Evolutionary conservation across 2,113 vertebrate species (phyloP).

Genomic region (Microtus pennsylvanicus): DNA sequence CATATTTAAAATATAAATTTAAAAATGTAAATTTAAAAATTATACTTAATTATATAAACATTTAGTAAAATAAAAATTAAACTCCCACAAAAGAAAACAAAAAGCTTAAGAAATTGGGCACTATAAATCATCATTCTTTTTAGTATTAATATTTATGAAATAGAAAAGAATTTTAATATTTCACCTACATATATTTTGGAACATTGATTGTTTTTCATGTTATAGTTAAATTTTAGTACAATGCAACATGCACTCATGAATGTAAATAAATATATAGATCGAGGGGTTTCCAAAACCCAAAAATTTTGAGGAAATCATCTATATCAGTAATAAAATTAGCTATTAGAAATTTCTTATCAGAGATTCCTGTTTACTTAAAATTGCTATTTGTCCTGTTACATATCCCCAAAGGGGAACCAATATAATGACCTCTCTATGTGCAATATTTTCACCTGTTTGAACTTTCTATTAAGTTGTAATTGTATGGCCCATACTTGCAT

Average conservation of each 20-base stretch:
- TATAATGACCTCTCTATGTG: not conserved
- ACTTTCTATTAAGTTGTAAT: not conserved
- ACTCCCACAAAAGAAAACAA: not conserved
- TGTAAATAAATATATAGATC: not conserved
- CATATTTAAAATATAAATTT: not conserved
- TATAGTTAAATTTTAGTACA: not conserved
- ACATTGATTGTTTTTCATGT: not conserved
- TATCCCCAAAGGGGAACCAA: not conserved
- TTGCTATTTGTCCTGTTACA: not conserved
- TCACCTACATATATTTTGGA: not conserved
- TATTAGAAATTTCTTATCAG: not conserved
- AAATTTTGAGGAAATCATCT: not conserved
- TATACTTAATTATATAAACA: not conserved
- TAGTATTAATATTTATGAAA: not conserved
- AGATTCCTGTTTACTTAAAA: not conserved
- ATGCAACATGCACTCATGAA: not conserved
- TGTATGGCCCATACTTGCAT: not conserved
- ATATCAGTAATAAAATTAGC: not conserved
- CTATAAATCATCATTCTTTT: not conserved
- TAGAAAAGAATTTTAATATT: not conserved
- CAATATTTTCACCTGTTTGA: not conserved
- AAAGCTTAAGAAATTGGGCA: not conserved
- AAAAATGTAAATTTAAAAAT: not conserved
- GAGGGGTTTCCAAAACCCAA: not conserved
- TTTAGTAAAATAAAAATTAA: constrained; percentile 15